phyloP scores from a whole-genome alignment of 2,113 vertebrate species.

The Pomatostomus ruficeps region DNA sequence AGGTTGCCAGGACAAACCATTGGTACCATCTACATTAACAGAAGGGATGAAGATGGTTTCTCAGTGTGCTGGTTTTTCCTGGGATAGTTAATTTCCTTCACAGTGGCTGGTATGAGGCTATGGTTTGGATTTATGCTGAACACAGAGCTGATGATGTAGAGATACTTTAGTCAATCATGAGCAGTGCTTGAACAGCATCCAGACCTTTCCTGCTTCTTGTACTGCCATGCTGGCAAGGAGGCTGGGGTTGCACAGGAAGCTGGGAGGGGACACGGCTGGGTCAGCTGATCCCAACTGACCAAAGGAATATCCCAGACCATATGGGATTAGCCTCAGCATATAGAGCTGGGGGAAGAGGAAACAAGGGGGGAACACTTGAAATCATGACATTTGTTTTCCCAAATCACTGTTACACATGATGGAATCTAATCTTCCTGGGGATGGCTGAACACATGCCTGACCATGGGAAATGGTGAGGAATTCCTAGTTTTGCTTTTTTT shows the following conservation, averaged over 20 bases:
- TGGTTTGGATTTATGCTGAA: background rate
- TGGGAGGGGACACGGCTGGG: background rate
- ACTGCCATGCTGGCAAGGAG: fast-evolving
- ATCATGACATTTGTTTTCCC: background rate
- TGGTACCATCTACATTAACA: background rate
- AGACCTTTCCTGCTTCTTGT: background rate
- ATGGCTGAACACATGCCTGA: background rate
- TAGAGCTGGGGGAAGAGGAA: background rate
- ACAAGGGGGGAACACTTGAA: background rate
- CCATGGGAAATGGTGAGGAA: background rate
- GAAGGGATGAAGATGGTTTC: background rate
- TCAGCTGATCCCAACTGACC: background rate
- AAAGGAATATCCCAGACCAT: background rate
- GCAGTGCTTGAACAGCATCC: background rate
- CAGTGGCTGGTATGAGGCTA: background rate
- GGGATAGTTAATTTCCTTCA: background rate
- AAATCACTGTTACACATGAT: no score
- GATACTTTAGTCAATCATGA: background rate
- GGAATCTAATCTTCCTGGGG: background rate
- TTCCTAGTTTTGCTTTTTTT: background rate
- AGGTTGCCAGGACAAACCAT: background rate
- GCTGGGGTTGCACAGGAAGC: fast-evolving
- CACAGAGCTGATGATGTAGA: background rate
- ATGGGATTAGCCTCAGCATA: background rate
- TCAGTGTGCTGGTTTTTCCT: background rate